Evolutionary conservation across 2,888 invertebrate species (phyloP).

Genomic region (Tetragnatha montana): DNA sequence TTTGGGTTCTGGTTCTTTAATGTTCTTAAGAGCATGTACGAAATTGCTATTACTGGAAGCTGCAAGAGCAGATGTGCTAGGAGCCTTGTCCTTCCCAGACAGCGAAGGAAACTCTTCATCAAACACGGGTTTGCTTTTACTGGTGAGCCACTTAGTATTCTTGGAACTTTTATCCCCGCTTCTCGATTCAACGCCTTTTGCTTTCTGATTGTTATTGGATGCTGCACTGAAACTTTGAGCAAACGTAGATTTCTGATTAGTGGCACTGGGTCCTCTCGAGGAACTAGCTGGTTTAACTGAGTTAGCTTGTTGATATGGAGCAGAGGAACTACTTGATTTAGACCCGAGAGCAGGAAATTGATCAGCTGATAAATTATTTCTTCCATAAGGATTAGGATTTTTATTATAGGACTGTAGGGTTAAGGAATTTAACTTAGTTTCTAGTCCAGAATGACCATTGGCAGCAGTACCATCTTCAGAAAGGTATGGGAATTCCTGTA

Average conservation of each 20-base stretch:
- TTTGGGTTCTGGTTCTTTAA: neutral
- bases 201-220: neutral
- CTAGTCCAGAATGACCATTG: neutral
- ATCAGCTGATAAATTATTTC: conserved; percentile 58
- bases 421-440: conserved; percentile 10
- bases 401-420: conserved; percentile 31
- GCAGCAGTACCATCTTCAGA: conserved; percentile 44
- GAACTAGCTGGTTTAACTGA: conserved; percentile 73
- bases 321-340: conserved; percentile 4
- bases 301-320: conserved; percentile 30
- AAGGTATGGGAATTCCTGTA: conserved; percentile 65
- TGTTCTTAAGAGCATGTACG: neutral
- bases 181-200: neutral
- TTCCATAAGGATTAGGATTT: conserved; percentile 23
- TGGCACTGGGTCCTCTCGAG: conserved; percentile 40
- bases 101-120: conserved; percentile 65
- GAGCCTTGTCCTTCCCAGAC: conserved; percentile 18
- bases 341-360: conserved; percentile 72
- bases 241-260: conserved; percentile 14
- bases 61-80: neutral
- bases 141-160: conserved; percentile 40
- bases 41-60: neutral
- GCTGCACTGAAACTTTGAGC: conserved; percentile 8
- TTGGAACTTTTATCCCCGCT: neutral
- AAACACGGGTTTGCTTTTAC: conserved; percentile 45